Conservation (phyloP, 64 coral and sea anemone species). For the Hydrozoanthus tunicans region DNA sequence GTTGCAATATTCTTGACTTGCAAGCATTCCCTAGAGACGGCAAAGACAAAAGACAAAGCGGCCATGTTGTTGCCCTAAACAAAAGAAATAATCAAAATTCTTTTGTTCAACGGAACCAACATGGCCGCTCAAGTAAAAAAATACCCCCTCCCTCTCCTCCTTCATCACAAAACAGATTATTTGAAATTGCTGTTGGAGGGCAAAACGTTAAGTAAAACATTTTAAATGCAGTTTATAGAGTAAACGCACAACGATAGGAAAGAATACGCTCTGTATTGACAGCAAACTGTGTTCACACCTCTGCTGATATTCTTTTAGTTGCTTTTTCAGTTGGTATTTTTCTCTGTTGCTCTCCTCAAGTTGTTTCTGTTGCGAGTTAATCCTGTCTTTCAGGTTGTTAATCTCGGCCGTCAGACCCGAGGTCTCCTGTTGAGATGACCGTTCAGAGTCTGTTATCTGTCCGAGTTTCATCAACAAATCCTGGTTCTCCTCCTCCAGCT, state of each 20-base stretch:
- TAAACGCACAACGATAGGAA: neutral
- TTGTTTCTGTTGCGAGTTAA: constrained; percentile 13
- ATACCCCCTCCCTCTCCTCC: too few species aligned
- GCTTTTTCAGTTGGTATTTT: constrained; percentile 47
- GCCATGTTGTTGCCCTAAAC: too few species aligned
- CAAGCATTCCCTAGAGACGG: too few species aligned
- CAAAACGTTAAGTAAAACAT: too few species aligned
- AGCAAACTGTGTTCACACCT: neutral
- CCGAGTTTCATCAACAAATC: constrained; percentile 51
- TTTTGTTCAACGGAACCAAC: too few species aligned
- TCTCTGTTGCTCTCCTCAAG: constrained; percentile 49
- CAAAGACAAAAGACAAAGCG: too few species aligned
- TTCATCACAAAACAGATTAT: too few species aligned
- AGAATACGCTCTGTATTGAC: neutral
- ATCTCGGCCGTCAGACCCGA: constrained; percentile 50
- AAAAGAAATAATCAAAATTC: too few species aligned
- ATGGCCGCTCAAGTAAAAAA: too few species aligned
- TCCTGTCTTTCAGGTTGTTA: constrained; percentile 37
- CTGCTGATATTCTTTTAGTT: constrained; percentile 47
- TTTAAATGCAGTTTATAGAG: too few species aligned
- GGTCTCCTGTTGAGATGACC: constrained; percentile 29
- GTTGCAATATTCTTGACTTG: too few species aligned
- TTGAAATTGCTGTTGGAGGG: too few species aligned
- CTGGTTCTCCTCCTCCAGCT: constrained; percentile 51
- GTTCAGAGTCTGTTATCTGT: constrained; percentile 26